phyloP scores from a whole-genome alignment of 2,888 invertebrate genomes.

The Microctonus hyperodae region DNA sequence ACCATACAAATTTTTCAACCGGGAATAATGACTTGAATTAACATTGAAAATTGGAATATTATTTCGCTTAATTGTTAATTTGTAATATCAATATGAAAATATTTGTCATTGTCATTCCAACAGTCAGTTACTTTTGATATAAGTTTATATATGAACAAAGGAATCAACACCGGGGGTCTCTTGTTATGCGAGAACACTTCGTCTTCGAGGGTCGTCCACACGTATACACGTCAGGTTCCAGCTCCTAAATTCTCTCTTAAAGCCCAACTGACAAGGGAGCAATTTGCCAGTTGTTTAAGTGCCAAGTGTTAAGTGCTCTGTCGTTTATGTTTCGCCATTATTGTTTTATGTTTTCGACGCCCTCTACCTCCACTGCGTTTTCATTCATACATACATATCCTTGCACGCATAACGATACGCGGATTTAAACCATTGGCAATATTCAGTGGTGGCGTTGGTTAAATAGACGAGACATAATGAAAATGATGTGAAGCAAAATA shows the following conservation, averaged over 20 bases:
- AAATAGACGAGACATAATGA: background rate
- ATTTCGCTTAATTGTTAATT: slow-evolving; percentile 12
- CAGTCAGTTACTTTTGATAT: slow-evolving; percentile 7
- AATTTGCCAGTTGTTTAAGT: slow-evolving; percentile 64
- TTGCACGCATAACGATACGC: slow-evolving; percentile 21
- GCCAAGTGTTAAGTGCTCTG: slow-evolving; percentile 63
- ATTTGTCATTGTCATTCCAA: slow-evolving; percentile 11
- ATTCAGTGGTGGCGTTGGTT: background rate
- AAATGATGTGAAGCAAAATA: slow-evolving; percentile 18
- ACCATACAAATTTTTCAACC: too few species aligned
- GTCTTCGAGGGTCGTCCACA: slow-evolving; percentile 32
- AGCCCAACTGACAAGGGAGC: slow-evolving; percentile 61
- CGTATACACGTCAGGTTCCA: slow-evolving; percentile 47
- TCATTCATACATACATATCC: slow-evolving; percentile 31
- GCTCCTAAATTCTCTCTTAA: slow-evolving; percentile 58
- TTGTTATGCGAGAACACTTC: slow-evolving; percentile 32
- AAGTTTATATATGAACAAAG: slow-evolving; percentile 13
- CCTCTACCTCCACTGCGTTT: slow-evolving; percentile 39
- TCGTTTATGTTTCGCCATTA: slow-evolving; percentile 63
- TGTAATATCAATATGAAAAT: slow-evolving; percentile 19
- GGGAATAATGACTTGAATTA: background rate
- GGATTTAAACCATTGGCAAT: slow-evolving; percentile 3
- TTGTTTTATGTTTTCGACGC: slow-evolving; percentile 61
- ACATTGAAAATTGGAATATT: background rate
- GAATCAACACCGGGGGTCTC: slow-evolving; percentile 7